Base-by-base conservation (phyloP, 2,888 invertebrate genomes). In the Pristionchus mayeri region DNA sequence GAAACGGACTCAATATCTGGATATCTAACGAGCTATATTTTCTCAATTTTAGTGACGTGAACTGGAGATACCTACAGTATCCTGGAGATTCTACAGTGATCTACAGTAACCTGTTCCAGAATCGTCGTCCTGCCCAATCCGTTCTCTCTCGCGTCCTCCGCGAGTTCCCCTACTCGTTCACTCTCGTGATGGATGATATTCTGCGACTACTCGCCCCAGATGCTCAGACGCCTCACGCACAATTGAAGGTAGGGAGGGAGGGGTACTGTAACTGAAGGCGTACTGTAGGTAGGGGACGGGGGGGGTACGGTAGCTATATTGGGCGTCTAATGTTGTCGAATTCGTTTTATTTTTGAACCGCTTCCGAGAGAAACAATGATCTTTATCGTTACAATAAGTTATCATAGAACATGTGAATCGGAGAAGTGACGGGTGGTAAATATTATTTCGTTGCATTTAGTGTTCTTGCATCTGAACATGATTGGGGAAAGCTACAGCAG, bases 81-180 rank as follows among this genome's bases (percentile, higher is more conserved):
- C 24, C 79, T n/a, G n/a, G n/a, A n/a, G n/a, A n/a, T n/a, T n/a
- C n/a, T n/a, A n/a, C n/a, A n/a, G n/a, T n/a, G n/a, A n/a, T n/a
- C n/a, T 21, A 57, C 57, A 21, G 24, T 57, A 57, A 57, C 57
- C 57, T 24, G 18, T 30, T 83, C 24, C 85, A 88, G 88, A 88
- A 88, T 52, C 87, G 90, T n/a, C 71, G 85, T n/a, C 84, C 86
- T 24, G 88, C 89, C 0, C 89, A 90, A 63, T 50, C 83, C 13
- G 86, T 88, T 21, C 81, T 90, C 16, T 80, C 87, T 34, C 67
- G 71, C 18, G 87, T 87, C 34, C 84, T 88, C 1, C 85, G 88
- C 37, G 94, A 95, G 91, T 95, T 95, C 92, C 95, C 96, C 0
- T 95, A 95, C 92, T 95, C 96, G 0, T 96, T 96, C 93, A 94